Evolutionary conservation across 2,113 vertebrate genomes (phyloP), one percentile per base, ranked within the genome.

Genomic region (Oreochromis aureus): DNA sequence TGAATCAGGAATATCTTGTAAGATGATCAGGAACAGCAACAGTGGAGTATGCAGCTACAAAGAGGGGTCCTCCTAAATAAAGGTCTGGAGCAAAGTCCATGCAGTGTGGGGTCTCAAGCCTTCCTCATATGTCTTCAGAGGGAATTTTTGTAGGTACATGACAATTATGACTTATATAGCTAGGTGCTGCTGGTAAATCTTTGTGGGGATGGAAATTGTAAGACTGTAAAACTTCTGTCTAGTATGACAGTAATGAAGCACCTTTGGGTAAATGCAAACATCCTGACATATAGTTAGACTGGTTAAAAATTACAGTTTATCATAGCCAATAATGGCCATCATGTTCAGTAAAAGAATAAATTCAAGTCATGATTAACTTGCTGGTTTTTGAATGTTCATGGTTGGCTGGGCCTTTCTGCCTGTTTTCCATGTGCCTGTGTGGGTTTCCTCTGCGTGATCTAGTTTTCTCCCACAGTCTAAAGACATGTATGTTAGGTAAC

Each of bases 391-490:
- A 76, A 48, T 30, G 44, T 1, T 32, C 22, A 30, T 32, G 44
- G 71, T 51, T 51, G 22, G 41, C 24, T 51, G 24, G 9, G 44
- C 15, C 71, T 32, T 51, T 51, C 15, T 73, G 69, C 27, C 46
- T 51, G 24, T 51, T 76, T 8, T 76, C 10, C 24, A 27, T 2
- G 2, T 30, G 41, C 24, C 41, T 48, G 1, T 48, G 71, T 76
- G 41, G 71, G 44, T 76, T 48, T 76, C 41, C 69, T 76, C 22
- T 18, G 15, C 15, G 2, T 48, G 2, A 44, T 73, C 13, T 27
- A 73, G 71, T 48, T 76, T 48, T 73, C 66, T 73, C 66, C 66
- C 39, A 73, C 5, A 44, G 8, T 71, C n/a, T 44, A 27, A 18
- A 30, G 24, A 11, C 44, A 27, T 0, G 1, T 19, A 51, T 76